These are phyloP conservation scores for Cantharis rustica DNA, from an alignment of 2,888 invertebrate genomes.

Conservation along the genomic window DNA sequence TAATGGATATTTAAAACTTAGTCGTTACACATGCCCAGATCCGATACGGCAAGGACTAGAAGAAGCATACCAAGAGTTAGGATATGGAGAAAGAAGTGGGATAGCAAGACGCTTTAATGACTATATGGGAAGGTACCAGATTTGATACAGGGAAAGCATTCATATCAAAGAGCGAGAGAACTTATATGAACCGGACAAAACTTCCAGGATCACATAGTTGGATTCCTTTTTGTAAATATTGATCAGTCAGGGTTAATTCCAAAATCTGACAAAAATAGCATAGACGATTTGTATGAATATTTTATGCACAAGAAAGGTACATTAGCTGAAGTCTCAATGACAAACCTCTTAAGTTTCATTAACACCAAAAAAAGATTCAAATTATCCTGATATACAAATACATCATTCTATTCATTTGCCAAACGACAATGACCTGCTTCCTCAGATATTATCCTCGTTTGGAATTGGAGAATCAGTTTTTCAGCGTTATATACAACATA, in stretches of 20 bases:
- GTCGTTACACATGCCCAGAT: slow-evolving; percentile 49
- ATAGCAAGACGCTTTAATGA: slow-evolving; percentile 38
- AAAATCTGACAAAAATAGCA: not conserved
- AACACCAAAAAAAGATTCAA: slow-evolving; percentile 53
- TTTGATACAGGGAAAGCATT: slow-evolving; percentile 85
- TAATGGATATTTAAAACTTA: slow-evolving; percentile 58
- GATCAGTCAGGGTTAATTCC: not conserved
- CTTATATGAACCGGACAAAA: slow-evolving; percentile 60
- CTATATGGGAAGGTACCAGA: slow-evolving; percentile 67
- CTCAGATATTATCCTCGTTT: not conserved
- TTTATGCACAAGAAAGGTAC: slow-evolving; percentile 57
- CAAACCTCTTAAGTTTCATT: slow-evolving; percentile 57
- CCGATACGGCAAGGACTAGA: slow-evolving; percentile 48
- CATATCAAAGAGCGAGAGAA: slow-evolving; percentile 62
- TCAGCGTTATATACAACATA: not conserved
- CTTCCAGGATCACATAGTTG: slow-evolving; percentile 50
- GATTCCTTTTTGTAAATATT: not conserved
- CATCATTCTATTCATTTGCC: slow-evolving; percentile 57
- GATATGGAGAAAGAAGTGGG: slow-evolving; percentile 45
- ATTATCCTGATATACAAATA: slow-evolving; percentile 64
- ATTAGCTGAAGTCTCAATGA: slow-evolving; percentile 54
- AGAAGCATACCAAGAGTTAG: slow-evolving; percentile 57
- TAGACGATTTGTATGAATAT: slow-evolving; percentile 53
- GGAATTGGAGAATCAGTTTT: not conserved
- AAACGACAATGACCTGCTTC: slow-evolving; percentile 25